phyloP scores from a whole-genome alignment of 2,113 vertebrate species.

The Epinephelus fuscoguttatus region DNA sequence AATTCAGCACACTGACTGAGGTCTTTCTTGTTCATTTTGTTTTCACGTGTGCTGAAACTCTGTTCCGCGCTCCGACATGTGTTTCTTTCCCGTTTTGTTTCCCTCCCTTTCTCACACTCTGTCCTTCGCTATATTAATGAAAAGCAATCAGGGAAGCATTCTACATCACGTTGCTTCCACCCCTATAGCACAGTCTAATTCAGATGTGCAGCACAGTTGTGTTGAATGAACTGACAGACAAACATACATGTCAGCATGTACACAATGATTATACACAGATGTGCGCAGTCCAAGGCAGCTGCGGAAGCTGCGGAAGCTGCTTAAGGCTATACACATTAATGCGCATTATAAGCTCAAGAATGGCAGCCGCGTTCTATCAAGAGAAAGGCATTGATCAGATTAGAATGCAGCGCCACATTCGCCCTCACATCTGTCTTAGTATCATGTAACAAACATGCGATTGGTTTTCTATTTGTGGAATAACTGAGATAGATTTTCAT shows the following conservation, averaged over 20 bases:
- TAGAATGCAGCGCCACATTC: conserved; percentile 59
- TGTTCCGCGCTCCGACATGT: not conserved
- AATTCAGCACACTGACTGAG: conserved; percentile 23
- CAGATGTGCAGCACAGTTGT: conserved; percentile 2
- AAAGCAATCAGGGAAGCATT: conserved; percentile 9
- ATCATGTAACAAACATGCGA: conserved; percentile 75
- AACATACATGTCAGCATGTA: not conserved
- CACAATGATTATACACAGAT: conserved; percentile 35
- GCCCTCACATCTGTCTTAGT: conserved; percentile 78
- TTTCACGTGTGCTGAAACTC: not conserved
- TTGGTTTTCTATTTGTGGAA: conserved; percentile 79
- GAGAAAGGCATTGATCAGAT: conserved; percentile 69
- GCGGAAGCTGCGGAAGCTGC: conserved; percentile 25
- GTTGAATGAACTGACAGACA: conserved; percentile 9
- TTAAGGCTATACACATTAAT: conserved; percentile 30
- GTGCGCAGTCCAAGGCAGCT: conserved; percentile 25
- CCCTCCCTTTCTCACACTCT: not conserved
- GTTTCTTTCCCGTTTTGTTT: not conserved
- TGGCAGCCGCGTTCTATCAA: conserved; percentile 22
- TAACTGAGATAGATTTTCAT: conserved; percentile 79
- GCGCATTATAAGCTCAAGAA: not conserved
- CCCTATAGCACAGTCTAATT: not conserved
- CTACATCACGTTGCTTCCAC: not conserved
- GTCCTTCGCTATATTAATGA: not conserved
- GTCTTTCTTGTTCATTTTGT: not conserved